phyloP scores from a whole-genome alignment of 2,888 invertebrate species.

The Zaprionus lineosus region DNA sequence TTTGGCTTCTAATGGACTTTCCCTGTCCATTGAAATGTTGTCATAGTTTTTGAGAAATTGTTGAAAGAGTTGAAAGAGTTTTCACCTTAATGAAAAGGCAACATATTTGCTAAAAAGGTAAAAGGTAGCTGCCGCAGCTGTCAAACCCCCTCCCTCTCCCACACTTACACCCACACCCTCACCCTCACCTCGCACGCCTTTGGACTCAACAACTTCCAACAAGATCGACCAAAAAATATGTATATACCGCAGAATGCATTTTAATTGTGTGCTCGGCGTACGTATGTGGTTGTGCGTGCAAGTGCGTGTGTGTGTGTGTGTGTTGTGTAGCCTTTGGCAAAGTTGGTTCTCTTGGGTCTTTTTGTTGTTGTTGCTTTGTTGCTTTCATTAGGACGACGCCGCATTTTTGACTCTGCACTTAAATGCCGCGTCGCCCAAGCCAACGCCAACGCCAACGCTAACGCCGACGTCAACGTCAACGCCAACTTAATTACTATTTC shows the following conservation, averaged over 20 bases:
- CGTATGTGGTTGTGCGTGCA: neutral
- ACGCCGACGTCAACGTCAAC: no score
- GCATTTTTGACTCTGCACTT: slow-evolving; percentile 34
- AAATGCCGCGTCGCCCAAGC: slow-evolving; percentile 49
- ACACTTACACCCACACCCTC: neutral
- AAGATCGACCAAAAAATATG: slow-evolving; percentile 28
- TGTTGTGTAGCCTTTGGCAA: slow-evolving; percentile 14
- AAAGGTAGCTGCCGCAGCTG: no score
- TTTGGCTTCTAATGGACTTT: neutral
- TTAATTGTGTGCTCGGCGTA: slow-evolving; percentile 53
- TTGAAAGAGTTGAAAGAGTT: slow-evolving; percentile 39
- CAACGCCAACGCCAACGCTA: no score
- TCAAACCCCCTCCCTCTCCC: no score
- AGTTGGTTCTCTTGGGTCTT: neutral
- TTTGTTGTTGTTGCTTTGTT: slow-evolving; percentile 15
- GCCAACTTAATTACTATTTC: slow-evolving; percentile 75
- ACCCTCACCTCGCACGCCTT: neutral
- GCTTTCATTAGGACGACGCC: slow-evolving; percentile 42
- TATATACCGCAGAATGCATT: slow-evolving; percentile 50
- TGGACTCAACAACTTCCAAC: neutral
- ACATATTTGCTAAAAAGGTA: slow-evolving; percentile 19
- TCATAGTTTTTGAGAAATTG: slow-evolving; percentile 24
- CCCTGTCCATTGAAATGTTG: slow-evolving; percentile 12
- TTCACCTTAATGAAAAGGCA: slow-evolving; percentile 22
- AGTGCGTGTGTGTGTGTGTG: neutral